Conservation (phyloP, 2,797 vertebrate species). For the Babyrousa celebensis region DNA sequence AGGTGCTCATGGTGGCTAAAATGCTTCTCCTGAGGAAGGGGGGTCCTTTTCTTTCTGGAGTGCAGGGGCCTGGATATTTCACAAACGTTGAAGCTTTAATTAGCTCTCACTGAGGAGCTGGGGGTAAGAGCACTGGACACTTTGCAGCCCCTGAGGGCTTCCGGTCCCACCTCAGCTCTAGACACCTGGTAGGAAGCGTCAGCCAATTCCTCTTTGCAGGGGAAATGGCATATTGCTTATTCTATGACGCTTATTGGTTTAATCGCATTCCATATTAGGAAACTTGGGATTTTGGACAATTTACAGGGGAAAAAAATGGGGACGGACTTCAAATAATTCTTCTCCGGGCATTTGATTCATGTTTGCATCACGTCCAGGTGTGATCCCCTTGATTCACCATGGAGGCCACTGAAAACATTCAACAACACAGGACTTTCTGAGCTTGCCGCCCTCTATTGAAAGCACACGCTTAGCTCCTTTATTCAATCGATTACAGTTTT, state of each 20-base stretch:
- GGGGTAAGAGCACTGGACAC: too few relatives aligned
- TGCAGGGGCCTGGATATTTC: not conserved
- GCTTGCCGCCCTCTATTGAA: not conserved
- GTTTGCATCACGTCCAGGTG: not conserved
- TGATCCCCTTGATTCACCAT: not conserved
- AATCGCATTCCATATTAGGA: slow-evolving; percentile 14
- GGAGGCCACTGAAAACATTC: not conserved
- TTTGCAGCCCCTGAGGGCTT: not conserved
- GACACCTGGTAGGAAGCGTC: not conserved
- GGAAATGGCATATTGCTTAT: not conserved
- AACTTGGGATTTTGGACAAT: not conserved
- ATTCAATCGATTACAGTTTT: not conserved
- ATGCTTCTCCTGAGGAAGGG: not conserved
- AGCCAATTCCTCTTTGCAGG: not conserved
- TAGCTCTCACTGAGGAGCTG: not conserved
- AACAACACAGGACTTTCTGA: not conserved
- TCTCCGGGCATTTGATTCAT: not conserved
- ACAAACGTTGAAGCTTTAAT: not conserved
- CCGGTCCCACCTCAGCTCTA: not conserved
- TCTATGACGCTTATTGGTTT: not conserved
- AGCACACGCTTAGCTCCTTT: not conserved
- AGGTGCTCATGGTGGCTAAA: not conserved
- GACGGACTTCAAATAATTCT: slow-evolving; percentile 36
- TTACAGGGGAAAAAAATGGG: not conserved
- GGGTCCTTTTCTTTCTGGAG: not conserved